phyloP scores from a whole-genome alignment of 2,113 vertebrate genomes.

The Campylomormyrus tamandua region DNA sequence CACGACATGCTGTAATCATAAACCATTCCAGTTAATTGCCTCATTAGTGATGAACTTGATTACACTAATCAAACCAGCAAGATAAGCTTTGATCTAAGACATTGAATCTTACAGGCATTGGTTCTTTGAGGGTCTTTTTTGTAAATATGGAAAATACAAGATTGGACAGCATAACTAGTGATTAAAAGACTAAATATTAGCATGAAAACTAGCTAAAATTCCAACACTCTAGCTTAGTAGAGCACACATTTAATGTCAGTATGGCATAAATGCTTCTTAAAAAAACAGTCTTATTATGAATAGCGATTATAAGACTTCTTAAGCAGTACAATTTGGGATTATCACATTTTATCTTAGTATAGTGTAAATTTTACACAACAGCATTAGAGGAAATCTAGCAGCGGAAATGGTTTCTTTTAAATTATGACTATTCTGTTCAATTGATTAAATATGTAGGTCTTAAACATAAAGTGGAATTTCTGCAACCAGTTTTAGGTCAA shows the following conservation, averaged over 20 bases:
- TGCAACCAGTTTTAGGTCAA: not conserved
- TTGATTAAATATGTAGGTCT: not conserved
- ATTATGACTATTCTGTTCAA: not conserved
- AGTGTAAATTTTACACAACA: not conserved
- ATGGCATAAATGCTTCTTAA: not conserved
- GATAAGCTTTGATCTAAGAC: not conserved
- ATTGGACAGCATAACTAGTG: not conserved
- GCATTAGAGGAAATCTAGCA: not conserved
- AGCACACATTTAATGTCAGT: not conserved
- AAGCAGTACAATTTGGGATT: not conserved
- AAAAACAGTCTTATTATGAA: not conserved
- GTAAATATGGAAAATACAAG: not conserved
- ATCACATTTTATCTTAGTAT: not conserved
- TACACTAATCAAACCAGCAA: not conserved
- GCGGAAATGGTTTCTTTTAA: not conserved
- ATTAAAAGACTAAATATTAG: not conserved
- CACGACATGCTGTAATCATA: not conserved
- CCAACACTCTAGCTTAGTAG: not conserved
- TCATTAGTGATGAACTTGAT: not conserved
- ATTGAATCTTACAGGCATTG: not conserved
- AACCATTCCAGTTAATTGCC: not conserved
- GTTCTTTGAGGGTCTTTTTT: not conserved
- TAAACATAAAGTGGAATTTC: not conserved
- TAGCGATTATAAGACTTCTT: not conserved
- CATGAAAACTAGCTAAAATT: not conserved